Percentiles rank a stretch among this genome's conserved stretches.
Conservation (phyloP, 35 echinoderm and acorn worm species). For the Strongylocentrotus purpuratus region DNA sequence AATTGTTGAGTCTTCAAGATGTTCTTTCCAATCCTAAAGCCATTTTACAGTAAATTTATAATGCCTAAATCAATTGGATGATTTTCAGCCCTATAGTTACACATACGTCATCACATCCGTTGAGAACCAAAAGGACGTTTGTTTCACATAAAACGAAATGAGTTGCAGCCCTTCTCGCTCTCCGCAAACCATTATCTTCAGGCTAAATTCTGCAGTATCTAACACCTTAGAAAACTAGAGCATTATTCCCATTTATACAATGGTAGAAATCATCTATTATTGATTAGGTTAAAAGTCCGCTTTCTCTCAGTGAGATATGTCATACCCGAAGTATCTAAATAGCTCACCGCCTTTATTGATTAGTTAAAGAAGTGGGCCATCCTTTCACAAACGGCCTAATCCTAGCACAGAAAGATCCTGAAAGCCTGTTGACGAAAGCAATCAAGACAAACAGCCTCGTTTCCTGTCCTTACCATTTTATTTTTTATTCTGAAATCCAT, state of each 20-base stretch:
- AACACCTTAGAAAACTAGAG: background rate
- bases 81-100: background rate
- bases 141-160: too few relatives aligned
- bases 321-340: background rate
- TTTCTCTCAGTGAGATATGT: background rate
- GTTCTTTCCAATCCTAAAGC: background rate
- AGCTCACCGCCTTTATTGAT: background rate
- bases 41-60: background rate
- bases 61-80: background rate
- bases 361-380: constrained; percentile 1
- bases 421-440: background rate
- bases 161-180: background rate
- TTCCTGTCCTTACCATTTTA: background rate
- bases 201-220: background rate
- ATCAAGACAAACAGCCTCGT: background rate
- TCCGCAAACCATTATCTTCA: background rate
- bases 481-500: background rate
- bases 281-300: background rate
- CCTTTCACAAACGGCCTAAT: background rate
- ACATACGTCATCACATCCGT: background rate
- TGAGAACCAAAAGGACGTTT: background rate
- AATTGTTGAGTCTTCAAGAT: background rate
- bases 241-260: background rate
- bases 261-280: background rate
- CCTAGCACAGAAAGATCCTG: background rate